Evolutionary conservation across 2,888 invertebrate species (phyloP), one percentile per base, ranked within the genome.

Genomic region (Pyrrhosoma nymphula): DNA sequence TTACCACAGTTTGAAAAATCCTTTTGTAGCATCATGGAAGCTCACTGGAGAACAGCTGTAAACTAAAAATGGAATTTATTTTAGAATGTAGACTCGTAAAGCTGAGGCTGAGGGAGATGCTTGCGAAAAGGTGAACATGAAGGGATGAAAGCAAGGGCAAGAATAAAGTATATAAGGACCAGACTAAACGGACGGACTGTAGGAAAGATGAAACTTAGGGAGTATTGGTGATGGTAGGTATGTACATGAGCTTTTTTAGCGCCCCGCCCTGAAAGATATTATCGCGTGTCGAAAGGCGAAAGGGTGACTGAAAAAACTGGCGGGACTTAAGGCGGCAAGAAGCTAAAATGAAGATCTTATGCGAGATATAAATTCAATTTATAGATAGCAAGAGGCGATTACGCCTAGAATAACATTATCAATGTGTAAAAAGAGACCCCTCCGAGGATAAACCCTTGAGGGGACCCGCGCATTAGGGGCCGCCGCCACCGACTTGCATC

Each of bases 261-360:
- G 63, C 93, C 93, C 63, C 93, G 69, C 93, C 93, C 93, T 47
- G 47, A n/a, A n/a, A 93, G 93, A 93, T 93, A 75, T 16, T 69
- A 93, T 93, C 93, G 93, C 93, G 69, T 93, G 93, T 69, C 93
- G 69, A 93, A 93, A 93, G 91, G 39, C 63, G 35, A 35, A 63
- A 69, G 69, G n/a, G 93, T 93, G 93, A n/a, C n/a, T 75, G 69
- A 63, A 93, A 93, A 93, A 69, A 55, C 69, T 35, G 4, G 69
- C 39, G n/a, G 69, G 69, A 55, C 69, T 93, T 93, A 93, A 75
- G 93, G 16, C 47, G 55, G 93, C 20, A 93, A 47, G 69, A 69
- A 75, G 69, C 69, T 82, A 18, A 69, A 93, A 93, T 55, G 93
- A 93, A 69, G 93, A 93, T 93, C 93, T 69, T n/a, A n/a, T 26